A percentile compares a stretch with the other conserved stretches of the same genome.
Evolutionary conservation across 64 coral and sea anemone genomes (phyloP).

Genomic region (Cladopsammia gracilis): DNA sequence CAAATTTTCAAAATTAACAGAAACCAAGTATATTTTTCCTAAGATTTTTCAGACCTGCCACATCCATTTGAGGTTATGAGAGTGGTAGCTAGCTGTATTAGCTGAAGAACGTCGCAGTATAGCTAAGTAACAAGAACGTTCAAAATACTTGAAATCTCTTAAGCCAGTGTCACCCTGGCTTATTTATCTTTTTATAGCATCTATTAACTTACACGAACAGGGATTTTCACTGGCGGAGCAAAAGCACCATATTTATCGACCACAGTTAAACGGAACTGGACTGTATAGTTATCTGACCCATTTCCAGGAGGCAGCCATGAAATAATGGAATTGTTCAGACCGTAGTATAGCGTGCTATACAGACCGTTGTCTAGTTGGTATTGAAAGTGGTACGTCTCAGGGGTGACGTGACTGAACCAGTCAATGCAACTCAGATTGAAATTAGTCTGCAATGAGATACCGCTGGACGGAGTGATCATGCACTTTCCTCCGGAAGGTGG

Average conservation of each 20-base stretch:
- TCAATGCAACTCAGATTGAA: conserved; percentile 58
- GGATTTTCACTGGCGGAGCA: neutral
- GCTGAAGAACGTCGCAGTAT: no score
- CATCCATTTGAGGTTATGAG: no score
- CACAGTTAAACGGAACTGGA: conserved; percentile 33
- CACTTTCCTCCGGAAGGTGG: conserved; percentile 49
- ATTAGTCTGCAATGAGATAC: conserved; percentile 51
- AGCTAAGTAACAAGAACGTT: no score
- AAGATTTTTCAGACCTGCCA: no score
- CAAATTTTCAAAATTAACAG: no score
- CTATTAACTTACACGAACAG: neutral
- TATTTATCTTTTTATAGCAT: no score
- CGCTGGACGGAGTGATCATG: conserved; percentile 28
- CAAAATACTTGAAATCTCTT: no score
- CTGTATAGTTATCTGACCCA: neutral
- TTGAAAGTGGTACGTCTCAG: conserved; percentile 67
- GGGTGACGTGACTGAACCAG: conserved; percentile 26
- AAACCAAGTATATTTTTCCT: no score
- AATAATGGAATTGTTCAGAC: neutral
- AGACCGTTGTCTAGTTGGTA: conserved; percentile 38
- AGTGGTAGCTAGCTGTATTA: no score
- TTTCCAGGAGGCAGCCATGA: conserved; percentile 61
- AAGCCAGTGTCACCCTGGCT: no score
- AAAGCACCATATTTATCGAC: neutral
- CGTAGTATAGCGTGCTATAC: conserved; percentile 57